Evolutionary conservation across 2,888 invertebrate genomes (phyloP).

Genomic region (Horisme vitalbata): DNA sequence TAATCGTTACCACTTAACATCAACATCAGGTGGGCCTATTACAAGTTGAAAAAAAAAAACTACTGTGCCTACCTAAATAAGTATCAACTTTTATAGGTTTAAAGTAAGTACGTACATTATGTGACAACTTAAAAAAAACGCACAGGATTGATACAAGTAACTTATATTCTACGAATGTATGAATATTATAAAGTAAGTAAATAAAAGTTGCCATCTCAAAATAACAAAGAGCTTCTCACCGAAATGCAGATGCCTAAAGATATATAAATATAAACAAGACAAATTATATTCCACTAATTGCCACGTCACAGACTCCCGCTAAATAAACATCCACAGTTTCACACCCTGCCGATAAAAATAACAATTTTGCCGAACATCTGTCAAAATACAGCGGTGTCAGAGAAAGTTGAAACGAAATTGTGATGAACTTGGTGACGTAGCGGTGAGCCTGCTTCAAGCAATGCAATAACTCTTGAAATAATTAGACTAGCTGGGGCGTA

Average conservation of each 20-base stretch:
- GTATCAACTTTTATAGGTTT: too few relatives aligned
- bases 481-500: background rate
- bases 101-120: too few relatives aligned
- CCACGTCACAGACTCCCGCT: conserved; percentile 36
- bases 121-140: too few relatives aligned
- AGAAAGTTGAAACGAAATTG: conserved; percentile 5
- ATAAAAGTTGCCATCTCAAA: background rate
- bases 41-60: too few relatives aligned
- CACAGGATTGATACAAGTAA: too few relatives aligned
- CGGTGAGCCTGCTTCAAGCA: background rate
- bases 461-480: background rate
- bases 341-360: conserved; percentile 53
- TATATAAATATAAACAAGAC: conserved; percentile 24
- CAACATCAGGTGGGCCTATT: too few relatives aligned
- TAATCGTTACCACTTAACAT: too few relatives aligned
- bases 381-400: conserved; percentile 50
- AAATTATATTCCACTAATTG: conserved; percentile 37
- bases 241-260: conserved; percentile 11
- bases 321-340: conserved; percentile 50
- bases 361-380: conserved; percentile 59
- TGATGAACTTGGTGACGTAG: background rate
- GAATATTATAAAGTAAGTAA: too few relatives aligned
- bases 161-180: too few relatives aligned
- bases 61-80: too few relatives aligned
- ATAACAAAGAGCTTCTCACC: conserved; percentile 6